A percentile compares a stretch with the other conserved stretches of the same genome.
Evolutionary conservation across 2,113 vertebrate genomes (phyloP).

Genomic region (Lagenorhynchus albirostris): DNA sequence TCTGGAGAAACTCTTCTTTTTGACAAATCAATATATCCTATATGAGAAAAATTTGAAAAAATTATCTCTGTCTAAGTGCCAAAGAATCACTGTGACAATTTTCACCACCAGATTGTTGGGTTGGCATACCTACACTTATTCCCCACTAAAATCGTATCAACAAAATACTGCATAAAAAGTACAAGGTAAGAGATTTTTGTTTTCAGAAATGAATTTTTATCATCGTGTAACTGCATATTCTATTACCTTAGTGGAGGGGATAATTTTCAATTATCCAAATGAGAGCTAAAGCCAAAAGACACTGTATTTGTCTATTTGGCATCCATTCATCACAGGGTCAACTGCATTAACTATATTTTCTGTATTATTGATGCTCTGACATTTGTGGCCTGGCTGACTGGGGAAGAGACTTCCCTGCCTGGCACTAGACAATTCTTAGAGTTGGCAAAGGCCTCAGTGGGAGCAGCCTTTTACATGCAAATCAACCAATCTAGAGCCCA

Average conservation of each 20-base stretch:
- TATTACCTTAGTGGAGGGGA: not conserved
- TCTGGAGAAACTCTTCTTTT: constrained; percentile 99
- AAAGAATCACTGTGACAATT: not conserved
- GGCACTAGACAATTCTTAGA: not conserved
- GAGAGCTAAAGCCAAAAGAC: not conserved
- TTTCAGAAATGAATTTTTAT: constrained; percentile 4
- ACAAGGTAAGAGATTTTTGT: not conserved
- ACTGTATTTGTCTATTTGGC: not conserved
- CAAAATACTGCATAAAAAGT: not conserved
- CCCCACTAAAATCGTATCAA: not conserved
- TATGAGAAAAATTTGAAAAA: constrained; percentile 46
- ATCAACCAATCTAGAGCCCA: not conserved
- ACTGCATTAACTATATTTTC: not conserved
- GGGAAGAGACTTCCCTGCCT: not conserved
- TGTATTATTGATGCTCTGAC: not conserved
- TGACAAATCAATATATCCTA: constrained; percentile 98
- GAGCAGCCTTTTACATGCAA: not conserved
- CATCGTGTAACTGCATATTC: not conserved
- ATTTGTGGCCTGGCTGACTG: not conserved
- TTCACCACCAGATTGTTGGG: not conserved
- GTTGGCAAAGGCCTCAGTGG: not conserved
- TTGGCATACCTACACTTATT: not conserved
- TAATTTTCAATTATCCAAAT: not conserved
- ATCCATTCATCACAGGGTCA: not conserved
- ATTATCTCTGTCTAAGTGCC: not conserved